Evolutionary conservation across 2,797 vertebrate species (phyloP), one percentile per base, ranked within the genome.

Genomic region (Martes flavigula): DNA sequence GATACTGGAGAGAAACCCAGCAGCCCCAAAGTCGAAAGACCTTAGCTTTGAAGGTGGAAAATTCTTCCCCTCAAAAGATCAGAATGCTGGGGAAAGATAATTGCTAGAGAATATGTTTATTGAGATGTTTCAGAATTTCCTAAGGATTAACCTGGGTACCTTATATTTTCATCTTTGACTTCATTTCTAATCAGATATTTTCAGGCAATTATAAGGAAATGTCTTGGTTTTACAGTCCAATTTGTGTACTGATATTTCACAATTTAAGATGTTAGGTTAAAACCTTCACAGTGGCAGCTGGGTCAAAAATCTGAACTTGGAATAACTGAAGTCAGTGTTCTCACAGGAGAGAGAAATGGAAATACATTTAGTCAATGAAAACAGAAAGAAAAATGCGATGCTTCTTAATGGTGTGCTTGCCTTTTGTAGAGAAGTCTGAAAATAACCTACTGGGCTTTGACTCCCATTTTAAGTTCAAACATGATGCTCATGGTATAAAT

Each of bases 381-480:
- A 90, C 51, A 82, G 40, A 89, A 89, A 94, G 72, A 73, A 85
- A 95, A 94, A 62, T 13, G 7, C 35, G 64, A 46, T 83, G 12
- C 88, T 93, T 92, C 30, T 72, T 93, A 48, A 87, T 94, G 84
- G 21, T 75, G 40, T 64, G 25, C 15, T 68, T 18, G 77, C 48
- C 32, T 97, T 97, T 93, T 96, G 77, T 78, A 92, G 58, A 68
- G 20, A 73, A 90, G 11, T 92, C 77, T 94, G 77, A 62, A 97
- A 97, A 96, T 90, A 95, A 94, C 86, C 90, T 73, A 25, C 30
- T 58, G 40, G 35, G 70, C 38, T 96, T 86, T 96, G 91, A 92
- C 82, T 96, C 58, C 54, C 87, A 94, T 54, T 96, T 72, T 68
- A 88, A 97, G 93, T 96, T 98, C 84, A 96, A 94, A 97, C 30